These are phyloP conservation scores for Bryconaethiops microstoma DNA, from an alignment of 2,797 vertebrate genomes.

Conservation along the genomic window DNA sequence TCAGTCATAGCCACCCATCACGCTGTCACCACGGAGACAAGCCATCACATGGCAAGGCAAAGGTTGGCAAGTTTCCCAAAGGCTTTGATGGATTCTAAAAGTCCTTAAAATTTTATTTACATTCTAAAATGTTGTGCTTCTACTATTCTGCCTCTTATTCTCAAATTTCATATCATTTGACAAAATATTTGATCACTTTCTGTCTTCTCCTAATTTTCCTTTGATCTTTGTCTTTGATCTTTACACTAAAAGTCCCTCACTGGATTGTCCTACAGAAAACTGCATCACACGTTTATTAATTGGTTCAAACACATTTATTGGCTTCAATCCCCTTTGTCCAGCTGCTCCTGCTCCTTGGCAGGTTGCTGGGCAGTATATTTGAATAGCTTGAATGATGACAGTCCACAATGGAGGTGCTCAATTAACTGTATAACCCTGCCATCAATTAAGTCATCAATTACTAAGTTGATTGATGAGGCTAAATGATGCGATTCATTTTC, in stretches of 20 bases:
- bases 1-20: conserved; percentile 61
- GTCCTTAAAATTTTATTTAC: conserved; percentile 3
- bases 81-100: not conserved
- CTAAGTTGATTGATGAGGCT: conserved; percentile 92
- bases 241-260: conserved; percentile 8
- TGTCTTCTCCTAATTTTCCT: not conserved
- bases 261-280: conserved; percentile 15
- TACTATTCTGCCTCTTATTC: not conserved
- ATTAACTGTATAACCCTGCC: conserved; percentile 90
- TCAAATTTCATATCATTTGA: not conserved
- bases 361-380: conserved; percentile 65
- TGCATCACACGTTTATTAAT: conserved; percentile 7
- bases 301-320: conserved; percentile 44
- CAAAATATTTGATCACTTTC: not conserved
- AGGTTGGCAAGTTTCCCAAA: not conserved
- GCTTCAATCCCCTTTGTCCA: conserved; percentile 47
- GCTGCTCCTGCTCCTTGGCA: conserved; percentile 36
- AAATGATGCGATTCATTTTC: conserved; percentile 92
- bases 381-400: conserved; percentile 78
- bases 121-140: not conserved
- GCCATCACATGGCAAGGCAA: conserved; percentile 30
- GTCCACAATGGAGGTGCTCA: conserved; percentile 87
- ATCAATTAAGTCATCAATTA: conserved; percentile 94
- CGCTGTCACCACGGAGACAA: conserved; percentile 44
- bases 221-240: not conserved